Percentiles rank a stretch among this genome's conserved stretches.
Conservation (phyloP, 2,797 vertebrate genomes). For the Chelidonichthys spinosus region DNA sequence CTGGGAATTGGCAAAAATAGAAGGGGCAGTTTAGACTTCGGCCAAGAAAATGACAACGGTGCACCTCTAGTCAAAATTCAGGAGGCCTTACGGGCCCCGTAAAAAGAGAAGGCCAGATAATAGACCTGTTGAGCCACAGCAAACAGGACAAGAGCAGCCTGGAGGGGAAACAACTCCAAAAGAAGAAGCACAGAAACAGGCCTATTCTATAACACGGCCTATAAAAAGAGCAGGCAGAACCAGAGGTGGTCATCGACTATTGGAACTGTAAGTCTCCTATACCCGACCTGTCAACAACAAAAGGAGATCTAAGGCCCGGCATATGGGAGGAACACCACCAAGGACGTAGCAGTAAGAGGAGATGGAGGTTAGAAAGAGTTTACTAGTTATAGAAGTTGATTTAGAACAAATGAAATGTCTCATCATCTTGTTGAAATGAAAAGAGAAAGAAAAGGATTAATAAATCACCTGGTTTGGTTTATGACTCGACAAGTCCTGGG, state of each 20-base stretch:
- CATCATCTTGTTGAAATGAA: not conserved
- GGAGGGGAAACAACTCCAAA: not conserved
- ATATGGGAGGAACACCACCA: not conserved
- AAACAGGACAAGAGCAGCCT: not conserved
- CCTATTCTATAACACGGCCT: not conserved
- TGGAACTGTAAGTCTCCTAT: not conserved
- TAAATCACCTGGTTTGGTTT: not conserved
- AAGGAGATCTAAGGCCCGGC: not conserved
- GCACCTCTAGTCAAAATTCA: not conserved
- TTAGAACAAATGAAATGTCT: not conserved
- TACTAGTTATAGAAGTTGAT: not conserved
- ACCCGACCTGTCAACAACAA: not conserved
- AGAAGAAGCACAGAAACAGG: not conserved
- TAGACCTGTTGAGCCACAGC: not conserved
- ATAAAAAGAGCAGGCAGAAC: not conserved
- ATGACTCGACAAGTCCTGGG: not conserved
- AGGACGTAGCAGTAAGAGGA: not conserved
- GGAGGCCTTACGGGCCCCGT: not conserved
- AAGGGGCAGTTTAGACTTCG: too few species aligned
- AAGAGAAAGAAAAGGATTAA: not conserved
- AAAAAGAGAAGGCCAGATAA: not conserved
- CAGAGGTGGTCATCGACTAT: not conserved
- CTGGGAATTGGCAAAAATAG: too few species aligned
- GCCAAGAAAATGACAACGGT: too few species aligned
- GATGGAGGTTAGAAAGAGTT: not conserved